Conservation (phyloP, 2,797 vertebrate genomes). For the Acrossocheilus fasciatus region DNA sequence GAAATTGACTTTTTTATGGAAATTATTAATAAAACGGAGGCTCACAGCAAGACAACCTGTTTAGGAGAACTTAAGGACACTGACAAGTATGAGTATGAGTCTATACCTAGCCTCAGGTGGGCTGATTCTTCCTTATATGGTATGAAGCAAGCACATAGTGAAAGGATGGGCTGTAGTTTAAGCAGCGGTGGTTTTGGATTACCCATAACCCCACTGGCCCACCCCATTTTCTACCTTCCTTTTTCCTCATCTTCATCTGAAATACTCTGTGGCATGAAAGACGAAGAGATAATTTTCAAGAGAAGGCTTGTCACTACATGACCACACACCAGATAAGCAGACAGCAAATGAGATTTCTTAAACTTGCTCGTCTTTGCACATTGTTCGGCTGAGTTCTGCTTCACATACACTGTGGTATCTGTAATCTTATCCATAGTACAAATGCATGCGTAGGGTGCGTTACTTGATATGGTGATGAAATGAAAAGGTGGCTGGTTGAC, state of each 20-base stretch:
- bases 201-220: slow-evolving; percentile 55
- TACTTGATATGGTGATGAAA: slow-evolving; percentile 3
- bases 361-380: neutral
- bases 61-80: neutral
- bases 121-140: slow-evolving; percentile 78
- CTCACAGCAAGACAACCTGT: neutral
- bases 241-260: slow-evolving; percentile 42
- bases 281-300: slow-evolving; percentile 55
- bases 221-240: slow-evolving; percentile 51
- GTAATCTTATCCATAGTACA: slow-evolving; percentile 5
- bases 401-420: neutral
- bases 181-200: slow-evolving; percentile 69
- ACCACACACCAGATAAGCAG: slow-evolving; percentile 36
- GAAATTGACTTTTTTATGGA: neutral
- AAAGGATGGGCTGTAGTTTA: slow-evolving; percentile 64
- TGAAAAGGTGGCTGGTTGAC: slow-evolving; percentile 23
- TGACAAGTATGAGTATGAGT: slow-evolving; percentile 55
- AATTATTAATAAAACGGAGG: neutral
- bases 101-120: slow-evolving; percentile 66
- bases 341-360: neutral
- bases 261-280: slow-evolving; percentile 65
- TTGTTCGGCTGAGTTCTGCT: neutral
- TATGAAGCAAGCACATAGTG: slow-evolving; percentile 62
- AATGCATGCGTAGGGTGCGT: neutral
- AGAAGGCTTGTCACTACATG: slow-evolving; percentile 61